These are phyloP conservation scores for Diadophis punctatus DNA, from an alignment of 2,113 vertebrate genomes.

Conservation along the genomic window DNA sequence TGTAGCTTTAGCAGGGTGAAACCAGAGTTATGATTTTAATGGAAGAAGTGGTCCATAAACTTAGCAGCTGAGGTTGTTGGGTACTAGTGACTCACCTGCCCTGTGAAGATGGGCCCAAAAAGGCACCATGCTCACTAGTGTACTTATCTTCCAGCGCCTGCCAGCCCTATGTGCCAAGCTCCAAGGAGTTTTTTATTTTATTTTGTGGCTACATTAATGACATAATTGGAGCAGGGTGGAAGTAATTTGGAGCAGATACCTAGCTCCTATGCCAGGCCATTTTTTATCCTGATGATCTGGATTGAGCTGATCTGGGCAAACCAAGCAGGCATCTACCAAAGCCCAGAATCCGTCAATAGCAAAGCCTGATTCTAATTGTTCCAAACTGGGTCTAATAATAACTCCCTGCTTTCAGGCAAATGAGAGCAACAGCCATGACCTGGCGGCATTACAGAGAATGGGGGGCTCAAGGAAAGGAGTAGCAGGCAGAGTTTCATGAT, in stretches of 20 bases:
- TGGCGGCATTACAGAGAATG: background rate
- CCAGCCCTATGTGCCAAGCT: background rate
- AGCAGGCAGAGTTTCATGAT: background rate
- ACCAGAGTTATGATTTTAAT: background rate
- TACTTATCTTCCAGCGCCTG: too few species aligned
- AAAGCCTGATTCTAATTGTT: slow-evolving; percentile 9
- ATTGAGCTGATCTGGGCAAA: background rate
- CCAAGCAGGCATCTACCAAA: background rate
- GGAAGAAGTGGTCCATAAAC: background rate
- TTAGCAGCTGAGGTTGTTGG: background rate
- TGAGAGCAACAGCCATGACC: background rate
- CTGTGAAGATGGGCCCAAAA: background rate
- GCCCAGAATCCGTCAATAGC: background rate
- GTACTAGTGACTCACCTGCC: background rate
- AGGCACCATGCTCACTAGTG: background rate
- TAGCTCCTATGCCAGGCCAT: background rate
- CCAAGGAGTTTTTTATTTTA: background rate
- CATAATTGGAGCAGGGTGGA: background rate
- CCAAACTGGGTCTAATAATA: slow-evolving; percentile 12
- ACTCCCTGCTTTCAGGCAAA: slow-evolving; percentile 1
- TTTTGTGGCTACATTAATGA: slow-evolving; percentile 17
- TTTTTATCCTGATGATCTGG: background rate
- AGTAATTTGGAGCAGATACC: slow-evolving; percentile 11
- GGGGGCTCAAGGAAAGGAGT: background rate
- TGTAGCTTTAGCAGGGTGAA: background rate